Base-by-base conservation (phyloP, 2,888 invertebrate species). In the Flabesymbios commensalis region DNA sequence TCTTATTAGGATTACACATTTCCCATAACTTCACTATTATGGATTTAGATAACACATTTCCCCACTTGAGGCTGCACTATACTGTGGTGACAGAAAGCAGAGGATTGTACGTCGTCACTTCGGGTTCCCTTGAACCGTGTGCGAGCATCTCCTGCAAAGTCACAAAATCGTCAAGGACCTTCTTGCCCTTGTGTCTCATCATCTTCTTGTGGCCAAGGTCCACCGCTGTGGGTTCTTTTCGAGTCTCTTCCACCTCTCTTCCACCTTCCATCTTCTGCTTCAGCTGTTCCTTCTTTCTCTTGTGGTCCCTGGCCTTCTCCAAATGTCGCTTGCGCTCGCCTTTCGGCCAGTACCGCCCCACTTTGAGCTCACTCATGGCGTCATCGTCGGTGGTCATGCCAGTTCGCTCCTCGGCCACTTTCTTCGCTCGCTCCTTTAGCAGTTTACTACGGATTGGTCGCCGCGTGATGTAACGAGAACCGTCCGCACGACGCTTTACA, bases 361-460 rank as follows among this genome's bases (percentile, higher is more conserved):
- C 74, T 85, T 91, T 91, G 64, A 90, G 84, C 77, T 90, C 90
- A 17, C 90, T 90, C 80, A 88, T 86, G 24, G 90, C 89, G 72
- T 91, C 90, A 72, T 91, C 91, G 76, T 91, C 91, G 0, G 90
- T 90, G 0, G 89, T 88, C 57, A 88, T 85, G 1, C 88, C 88
- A 48, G 86, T 86, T 19, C 90, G 83, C 75, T 90, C 89, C 71
- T 88, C 88, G 32, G 86, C 86, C 63, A 90, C 85, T 73, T 87
- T 87, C 61, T 87, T 84, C 2, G 89, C 89, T 45, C 90, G 83
- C 71, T 90, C 89, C 70, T 88, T 87, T 52, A 90, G 82, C 26
- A 90, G 83, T 59, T 88, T 85, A 78, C 86, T 89, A 49, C 89
- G 84, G 0, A 89, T 87, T 0, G 90, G 90, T 33, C 90, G 82